Evolutionary conservation across 2,797 vertebrate genomes (phyloP), one percentile per base, ranked within the genome.

Genomic region (Pantherophis alleghaniensis): DNA sequence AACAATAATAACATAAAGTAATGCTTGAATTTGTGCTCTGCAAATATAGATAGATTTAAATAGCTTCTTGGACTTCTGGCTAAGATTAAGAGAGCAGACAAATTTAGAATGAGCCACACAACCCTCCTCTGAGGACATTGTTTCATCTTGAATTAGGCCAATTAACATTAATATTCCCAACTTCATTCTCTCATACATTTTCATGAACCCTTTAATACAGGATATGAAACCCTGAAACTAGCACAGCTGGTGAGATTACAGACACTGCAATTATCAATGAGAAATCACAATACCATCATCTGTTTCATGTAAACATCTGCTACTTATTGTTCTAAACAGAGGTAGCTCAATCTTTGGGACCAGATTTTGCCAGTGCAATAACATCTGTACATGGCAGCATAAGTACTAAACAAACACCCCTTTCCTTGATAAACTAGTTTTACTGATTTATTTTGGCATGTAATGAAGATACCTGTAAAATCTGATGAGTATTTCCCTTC

Each of bases 251-350:
- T 88, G 42, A 87, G 90, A 91, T 91, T 93, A 93, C 26, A 56
- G 74, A 55, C 32, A 90, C n/a, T 87, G 59, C 60, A 90, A 86
- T 90, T 69, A 93, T 90, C 86, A 86, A 93, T 47, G 89, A 90
- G 53, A 69, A 87, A 87, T 69, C 89, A 69, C 60, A 61, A 69
- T 90, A 32, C n/a, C 79, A 69, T 56, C 47, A 86, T 90, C 88
- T 90, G 66, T 32, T 42, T 87, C 57, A 69, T 90, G 92, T 69
- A 59, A 92, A 83, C 69, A 92, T 53, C 92, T 89, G 56, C 47
- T 79, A n/a, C 87, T 83, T 87, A 69, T 59, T 22, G 47, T 60
- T 90, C 74, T 60, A 59, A 90, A 26, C n/a, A 66, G 74, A 66
- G 51, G 60, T 66, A 56, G 28, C 9, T 86, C 26, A 57, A 14